Evolutionary conservation across 2,888 invertebrate genomes (phyloP).

Genomic region (Zygogramma bicolorata): DNA sequence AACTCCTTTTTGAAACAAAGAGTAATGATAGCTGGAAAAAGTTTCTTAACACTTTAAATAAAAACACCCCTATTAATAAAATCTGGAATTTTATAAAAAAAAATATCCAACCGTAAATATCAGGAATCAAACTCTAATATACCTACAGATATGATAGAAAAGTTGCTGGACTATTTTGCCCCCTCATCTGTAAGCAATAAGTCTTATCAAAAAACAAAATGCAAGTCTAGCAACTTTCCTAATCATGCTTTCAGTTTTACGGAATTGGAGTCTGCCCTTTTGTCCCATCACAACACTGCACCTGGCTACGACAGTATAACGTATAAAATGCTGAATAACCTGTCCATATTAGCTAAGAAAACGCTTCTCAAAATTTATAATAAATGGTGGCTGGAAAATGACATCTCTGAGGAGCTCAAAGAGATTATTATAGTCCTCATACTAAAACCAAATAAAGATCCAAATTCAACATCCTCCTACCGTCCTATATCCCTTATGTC

Average conservation of each 20-base stretch:
- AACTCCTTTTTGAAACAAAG: background rate
- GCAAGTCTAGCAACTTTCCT: background rate
- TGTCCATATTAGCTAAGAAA: background rate
- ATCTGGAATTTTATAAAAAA: slow-evolving; percentile 1
- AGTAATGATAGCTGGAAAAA: background rate
- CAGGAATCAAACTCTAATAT: background rate
- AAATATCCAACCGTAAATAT: background rate
- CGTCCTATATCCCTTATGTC: too few species aligned
- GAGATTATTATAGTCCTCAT: too few species aligned
- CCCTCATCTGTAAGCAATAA: background rate
- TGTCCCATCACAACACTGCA: background rate
- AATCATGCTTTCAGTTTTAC: background rate
- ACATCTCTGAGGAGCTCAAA: too few species aligned
- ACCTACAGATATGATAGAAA: slow-evolving; percentile 3
- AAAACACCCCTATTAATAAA: background rate
- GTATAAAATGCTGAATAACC: background rate
- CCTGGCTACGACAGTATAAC: background rate
- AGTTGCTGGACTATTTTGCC: background rate
- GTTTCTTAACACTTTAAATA: background rate
- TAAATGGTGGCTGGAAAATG: too few species aligned
- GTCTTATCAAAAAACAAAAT: background rate
- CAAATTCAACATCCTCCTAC: too few species aligned
- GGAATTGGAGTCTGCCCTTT: slow-evolving; percentile 1
- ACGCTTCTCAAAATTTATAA: background rate
- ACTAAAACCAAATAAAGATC: too few species aligned